Base-by-base conservation (phyloP, 2,888 invertebrate genomes). In the Leucophenga montana region DNA sequence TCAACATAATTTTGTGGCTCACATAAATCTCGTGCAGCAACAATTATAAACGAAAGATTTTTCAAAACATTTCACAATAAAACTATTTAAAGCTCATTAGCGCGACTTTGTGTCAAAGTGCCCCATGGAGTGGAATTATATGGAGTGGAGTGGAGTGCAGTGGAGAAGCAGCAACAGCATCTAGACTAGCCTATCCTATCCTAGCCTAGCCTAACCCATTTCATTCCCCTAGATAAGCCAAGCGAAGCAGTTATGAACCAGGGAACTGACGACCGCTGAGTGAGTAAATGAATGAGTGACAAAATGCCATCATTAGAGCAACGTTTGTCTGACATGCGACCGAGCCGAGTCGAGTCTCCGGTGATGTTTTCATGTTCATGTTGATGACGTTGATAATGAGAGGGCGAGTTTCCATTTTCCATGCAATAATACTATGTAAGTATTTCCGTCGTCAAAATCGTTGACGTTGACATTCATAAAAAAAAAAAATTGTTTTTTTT, bases 321-420 rank as follows among this genome's bases (percentile, higher is more conserved):
- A 39, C 39, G 39, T 39, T 39, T 39, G 39, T 39, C 9, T 39
- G 39, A 39, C 39, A 39, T 8, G 11, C 39, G 8, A 11, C 8
- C 39, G 11, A 8, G 11, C 39, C 11, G 39, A 8, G 39, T 27
- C n/a, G 8, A 14, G 69, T 73, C 71, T 72, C 71, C 73, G 72
- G 69, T 65, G 76, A 71, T 78, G 78, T 73, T 78, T 78, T n/a
- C n/a, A 80, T 78, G 74, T 80, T 82, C 79, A 75, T 78, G 76
- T 75, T 77, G 75, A 75, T 73, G 61, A 66, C 18, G 14, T 56
- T 22, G 20, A 27, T 57, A 57, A 57, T 57, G 14, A 57, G 57
- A n/a, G 57, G 31, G 57, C 31, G 27, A 11, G 27, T 13, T 27
- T 5, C 16, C 11, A 39, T 39, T n/a, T n/a, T 1, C 39, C 39